Conservation (phyloP, 2,888 invertebrate species). For the Tetragonula carbonaria region DNA sequence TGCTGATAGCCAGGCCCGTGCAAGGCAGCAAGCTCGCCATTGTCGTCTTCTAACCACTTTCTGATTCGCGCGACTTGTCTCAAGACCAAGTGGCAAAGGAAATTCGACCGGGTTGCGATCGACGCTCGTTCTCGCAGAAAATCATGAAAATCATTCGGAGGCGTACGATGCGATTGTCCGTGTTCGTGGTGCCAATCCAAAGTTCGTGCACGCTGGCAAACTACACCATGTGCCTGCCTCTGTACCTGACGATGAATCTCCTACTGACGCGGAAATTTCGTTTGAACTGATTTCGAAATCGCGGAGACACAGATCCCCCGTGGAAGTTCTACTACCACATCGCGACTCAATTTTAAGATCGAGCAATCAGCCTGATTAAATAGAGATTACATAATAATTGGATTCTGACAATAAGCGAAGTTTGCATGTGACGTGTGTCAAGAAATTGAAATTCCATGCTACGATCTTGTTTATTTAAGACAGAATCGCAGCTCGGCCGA, state of each 20-base stretch:
- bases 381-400: too few species aligned
- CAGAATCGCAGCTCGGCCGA: too few species aligned
- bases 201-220: background rate
- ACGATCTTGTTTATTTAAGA: too few species aligned
- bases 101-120: slow-evolving; percentile 14
- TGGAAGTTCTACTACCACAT: background rate
- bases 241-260: background rate
- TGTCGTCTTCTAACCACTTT: slow-evolving; percentile 21
- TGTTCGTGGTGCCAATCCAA: slow-evolving; percentile 7
- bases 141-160: slow-evolving; percentile 47
- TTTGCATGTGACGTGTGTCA: too few species aligned
- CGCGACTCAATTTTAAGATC: background rate
- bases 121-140: slow-evolving; percentile 14
- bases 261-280: slow-evolving; percentile 7
- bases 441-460: too few species aligned
- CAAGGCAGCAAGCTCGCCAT: slow-evolving; percentile 1
- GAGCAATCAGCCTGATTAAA: too few species aligned
- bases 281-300: background rate
- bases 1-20: background rate
- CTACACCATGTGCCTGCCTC: background rate
- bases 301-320: background rate
- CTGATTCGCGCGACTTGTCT: background rate
- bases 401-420: too few species aligned
- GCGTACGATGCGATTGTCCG: slow-evolving; percentile 29
- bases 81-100: slow-evolving; percentile 27